Conservation (phyloP, 2,113 vertebrate genomes). For the Cyprinus carpio region DNA sequence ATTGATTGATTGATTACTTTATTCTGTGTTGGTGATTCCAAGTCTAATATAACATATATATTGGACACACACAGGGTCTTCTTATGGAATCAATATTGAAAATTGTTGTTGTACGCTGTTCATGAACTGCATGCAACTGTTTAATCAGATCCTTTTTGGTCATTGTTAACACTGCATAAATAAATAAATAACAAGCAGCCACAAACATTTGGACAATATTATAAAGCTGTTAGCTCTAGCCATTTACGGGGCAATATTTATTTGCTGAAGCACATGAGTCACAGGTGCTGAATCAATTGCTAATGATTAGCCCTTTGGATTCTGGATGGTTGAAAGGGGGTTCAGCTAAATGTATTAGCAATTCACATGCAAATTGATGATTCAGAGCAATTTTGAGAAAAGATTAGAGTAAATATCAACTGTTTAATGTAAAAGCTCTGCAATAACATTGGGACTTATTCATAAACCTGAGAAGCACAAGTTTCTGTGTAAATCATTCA, state of each 20-base stretch:
- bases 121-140: neutral
- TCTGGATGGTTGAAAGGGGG: neutral
- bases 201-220: neutral
- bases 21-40: neutral
- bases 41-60: neutral
- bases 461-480: neutral
- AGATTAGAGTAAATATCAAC: neutral
- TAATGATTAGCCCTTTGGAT: slow-evolving; percentile 1
- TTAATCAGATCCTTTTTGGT: neutral
- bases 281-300: neutral
- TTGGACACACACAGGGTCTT: neutral
- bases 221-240: neutral
- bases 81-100: neutral
- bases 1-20: too few species aligned
- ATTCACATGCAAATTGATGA: neutral
- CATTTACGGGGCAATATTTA: neutral
- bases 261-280: neutral
- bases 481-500: neutral
- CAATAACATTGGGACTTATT: neutral
- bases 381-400: neutral
- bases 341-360: neutral
- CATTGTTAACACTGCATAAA: neutral
- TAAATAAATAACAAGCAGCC: neutral
- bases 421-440: neutral
- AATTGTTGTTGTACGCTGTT: neutral